Base-by-base conservation (phyloP, 2,113 vertebrate genomes). In the Gopherus flavomarginatus region DNA sequence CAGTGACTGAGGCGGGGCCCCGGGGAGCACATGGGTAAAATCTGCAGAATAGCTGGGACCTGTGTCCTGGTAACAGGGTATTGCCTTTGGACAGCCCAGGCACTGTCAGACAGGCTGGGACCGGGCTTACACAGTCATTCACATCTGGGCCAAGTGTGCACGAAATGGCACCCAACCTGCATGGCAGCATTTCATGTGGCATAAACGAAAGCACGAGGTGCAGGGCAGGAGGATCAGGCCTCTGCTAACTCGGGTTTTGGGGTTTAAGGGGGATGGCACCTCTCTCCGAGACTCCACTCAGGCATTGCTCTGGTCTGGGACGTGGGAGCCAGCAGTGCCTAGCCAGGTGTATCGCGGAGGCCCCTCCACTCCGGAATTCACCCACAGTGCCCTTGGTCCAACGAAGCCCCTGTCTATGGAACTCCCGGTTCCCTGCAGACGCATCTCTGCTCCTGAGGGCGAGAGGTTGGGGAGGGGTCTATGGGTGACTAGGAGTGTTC, bases 361-460 rank as follows among this genome's bases (percentile, higher is more conserved):
- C 26, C 11, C 26, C 57, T 59, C 57, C 38, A 83, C 54, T 11
- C 82, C 83, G 87, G 88, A 90, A 92, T 59, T 88, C 27, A 11
- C 31, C 84, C 3, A 6, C 59, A 11, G 52, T 69, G 77, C 83
- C 90, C 94, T 89, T 81, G 80, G 75, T 89, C 80, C 52, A 77
- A 93, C 69, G 77, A 91, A 81, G 86, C 65, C 94, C 65, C 47
- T 2, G 1, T 31, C 11, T 29, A 29, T 6, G 57, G 57, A 59
- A 59, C 81, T 93, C 69, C 56, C 0, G 96, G 91, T 81, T 56
- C 81, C 92, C 75, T 11, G 94, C 81, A 62, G 88, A 78, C 83
- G 59, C 87, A 0, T 54, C 11, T 52, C 85, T 88, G 83, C 69
- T 1, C 59, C 9, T 11, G 9, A 54, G 75, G 3, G 44, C 6